Evolutionary conservation across 2,797 vertebrate genomes (phyloP).

Genomic region (Centropyge bicolor): DNA sequence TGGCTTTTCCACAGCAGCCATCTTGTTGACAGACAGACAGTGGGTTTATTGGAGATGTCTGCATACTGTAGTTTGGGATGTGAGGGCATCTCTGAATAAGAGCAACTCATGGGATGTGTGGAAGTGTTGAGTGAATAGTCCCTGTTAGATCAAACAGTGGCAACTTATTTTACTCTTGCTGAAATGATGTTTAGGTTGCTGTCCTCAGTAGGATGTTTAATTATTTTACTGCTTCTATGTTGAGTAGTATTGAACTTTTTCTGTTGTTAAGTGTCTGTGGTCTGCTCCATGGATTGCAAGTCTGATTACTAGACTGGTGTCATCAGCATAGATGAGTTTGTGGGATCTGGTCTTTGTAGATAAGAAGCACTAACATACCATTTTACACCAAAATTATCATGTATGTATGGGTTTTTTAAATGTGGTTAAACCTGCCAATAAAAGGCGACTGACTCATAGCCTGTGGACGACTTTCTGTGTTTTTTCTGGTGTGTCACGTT

Average conservation of each 20-base stretch:
- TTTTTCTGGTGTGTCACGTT: no score
- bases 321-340: slow-evolving; percentile 18
- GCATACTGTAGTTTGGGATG: background rate
- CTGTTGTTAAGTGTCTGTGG: background rate
- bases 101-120: slow-evolving; percentile 11
- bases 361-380: background rate
- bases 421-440: no score
- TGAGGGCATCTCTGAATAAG: slow-evolving; percentile 19
- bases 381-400: no score
- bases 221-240: background rate
- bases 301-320: background rate
- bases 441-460: no score
- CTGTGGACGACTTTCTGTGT: no score
- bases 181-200: background rate
- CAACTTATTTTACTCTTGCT: slow-evolving; percentile 3
- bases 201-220: background rate
- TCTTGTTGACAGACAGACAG: slow-evolving; percentile 41
- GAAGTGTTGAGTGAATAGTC: slow-evolving; percentile 33
- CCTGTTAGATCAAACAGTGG: background rate
- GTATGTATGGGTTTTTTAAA: no score
- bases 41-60: slow-evolving; percentile 29
- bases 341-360: background rate
- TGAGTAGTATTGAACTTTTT: background rate
- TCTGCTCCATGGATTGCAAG: background rate
- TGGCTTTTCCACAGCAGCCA: slow-evolving; percentile 49